Evolutionary conservation across 37 sponge, comb jelly and placozoan genomes (phyloP).

Genomic region (Dysidea cf. avara): DNA sequence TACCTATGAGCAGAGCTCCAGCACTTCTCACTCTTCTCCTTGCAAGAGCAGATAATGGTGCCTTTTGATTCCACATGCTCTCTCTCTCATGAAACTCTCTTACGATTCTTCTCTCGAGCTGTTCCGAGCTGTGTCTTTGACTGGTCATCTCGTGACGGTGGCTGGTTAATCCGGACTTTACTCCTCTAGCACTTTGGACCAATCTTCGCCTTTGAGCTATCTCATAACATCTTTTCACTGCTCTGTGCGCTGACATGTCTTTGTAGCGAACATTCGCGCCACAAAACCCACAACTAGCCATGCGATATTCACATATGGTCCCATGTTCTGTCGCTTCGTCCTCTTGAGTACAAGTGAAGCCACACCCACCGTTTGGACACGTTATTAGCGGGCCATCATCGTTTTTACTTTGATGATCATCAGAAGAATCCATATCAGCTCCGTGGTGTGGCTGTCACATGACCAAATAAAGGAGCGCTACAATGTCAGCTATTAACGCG

Average conservation of each 20-base stretch:
- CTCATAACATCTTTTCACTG: conserved; percentile 67
- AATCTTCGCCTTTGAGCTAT: conserved; percentile 44
- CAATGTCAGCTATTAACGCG: too few relatives aligned
- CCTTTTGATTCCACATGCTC: too few relatives aligned
- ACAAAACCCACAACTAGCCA: conserved; percentile 52
- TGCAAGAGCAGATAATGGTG: too few relatives aligned
- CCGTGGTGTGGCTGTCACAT: background rate
- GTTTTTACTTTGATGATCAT: background rate
- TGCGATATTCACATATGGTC: conserved; percentile 48
- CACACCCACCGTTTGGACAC: conserved; percentile 18
- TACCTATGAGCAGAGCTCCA: too few relatives aligned
- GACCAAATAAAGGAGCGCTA: background rate
- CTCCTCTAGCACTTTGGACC: conserved; percentile 50
- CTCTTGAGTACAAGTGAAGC: conserved; percentile 6
- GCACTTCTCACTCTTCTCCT: too few relatives aligned
- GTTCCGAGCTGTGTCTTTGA: conserved; percentile 61
- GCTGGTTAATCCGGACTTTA: conserved; percentile 31
- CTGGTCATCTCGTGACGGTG: conserved; percentile 47
- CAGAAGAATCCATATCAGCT: too few relatives aligned
- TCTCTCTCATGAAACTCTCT: conserved; percentile 21
- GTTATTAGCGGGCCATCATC: background rate
- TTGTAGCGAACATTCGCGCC: conserved; percentile 19
- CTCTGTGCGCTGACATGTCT: conserved; percentile 61
- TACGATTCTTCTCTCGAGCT: conserved; percentile 53
- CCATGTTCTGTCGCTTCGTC: conserved; percentile 33